A percentile compares a stretch with the other conserved stretches of the same genome.
Evolutionary conservation across 2,888 invertebrate genomes (phyloP).

Genomic region (Abrostola tripartita): DNA sequence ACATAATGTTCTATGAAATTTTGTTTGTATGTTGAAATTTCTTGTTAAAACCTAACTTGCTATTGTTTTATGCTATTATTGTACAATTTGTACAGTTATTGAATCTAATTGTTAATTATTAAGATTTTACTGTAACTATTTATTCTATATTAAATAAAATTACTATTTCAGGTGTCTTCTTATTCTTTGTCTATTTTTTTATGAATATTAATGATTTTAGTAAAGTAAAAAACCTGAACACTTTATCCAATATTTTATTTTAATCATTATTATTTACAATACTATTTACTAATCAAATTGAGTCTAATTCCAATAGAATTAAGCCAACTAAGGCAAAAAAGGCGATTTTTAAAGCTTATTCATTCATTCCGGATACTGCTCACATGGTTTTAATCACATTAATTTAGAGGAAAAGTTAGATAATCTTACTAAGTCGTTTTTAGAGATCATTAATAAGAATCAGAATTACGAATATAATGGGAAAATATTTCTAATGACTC

Average conservation of each 20-base stretch:
- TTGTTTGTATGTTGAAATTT: neutral
- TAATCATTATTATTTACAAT: neutral
- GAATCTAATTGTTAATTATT: constrained; percentile 78
- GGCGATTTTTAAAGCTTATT: too few relatives aligned
- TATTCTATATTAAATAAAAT: constrained; percentile 73
- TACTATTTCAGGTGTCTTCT: constrained; percentile 40
- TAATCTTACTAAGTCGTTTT: too few relatives aligned
- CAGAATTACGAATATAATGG: too few relatives aligned
- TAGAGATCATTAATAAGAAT: too few relatives aligned
- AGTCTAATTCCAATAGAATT: too few relatives aligned
- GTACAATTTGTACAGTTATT: constrained; percentile 85
- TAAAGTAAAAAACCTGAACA: neutral
- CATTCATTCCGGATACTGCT: too few relatives aligned
- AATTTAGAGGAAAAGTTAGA: too few relatives aligned
- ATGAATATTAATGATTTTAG: constrained; percentile 8
- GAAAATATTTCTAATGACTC: too few relatives aligned
- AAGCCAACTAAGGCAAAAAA: too few relatives aligned
- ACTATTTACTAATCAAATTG: constrained; percentile 1
- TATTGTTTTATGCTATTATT: constrained; percentile 54
- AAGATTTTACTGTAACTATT: constrained; percentile 77
- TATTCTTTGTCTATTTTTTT: constrained; percentile 30
- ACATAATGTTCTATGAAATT: neutral
- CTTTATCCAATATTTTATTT: neutral
- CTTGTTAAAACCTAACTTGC: constrained; percentile 38
- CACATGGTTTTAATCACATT: too few relatives aligned